A percentile compares a stretch with the other conserved stretches of the same genome.
These are phyloP conservation scores for Cartodere bifasciata DNA, from an alignment of 2,888 invertebrate species.

Conservation along the genomic window DNA sequence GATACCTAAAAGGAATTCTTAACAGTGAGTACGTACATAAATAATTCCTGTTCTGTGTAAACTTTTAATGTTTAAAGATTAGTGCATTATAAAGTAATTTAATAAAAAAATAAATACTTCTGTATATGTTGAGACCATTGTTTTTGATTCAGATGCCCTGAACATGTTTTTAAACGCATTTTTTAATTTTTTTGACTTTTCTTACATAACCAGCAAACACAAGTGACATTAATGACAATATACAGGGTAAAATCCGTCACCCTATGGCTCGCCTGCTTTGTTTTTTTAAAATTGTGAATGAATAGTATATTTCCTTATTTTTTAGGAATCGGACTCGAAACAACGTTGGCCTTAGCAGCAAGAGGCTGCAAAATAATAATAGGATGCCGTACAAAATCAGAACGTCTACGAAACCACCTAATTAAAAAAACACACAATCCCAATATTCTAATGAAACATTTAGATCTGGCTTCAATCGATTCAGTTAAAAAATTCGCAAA, in stretches of 20 bases:
- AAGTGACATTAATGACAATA: neutral
- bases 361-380: slow-evolving; percentile 14
- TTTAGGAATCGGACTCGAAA: slow-evolving; percentile 12
- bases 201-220: too few species aligned
- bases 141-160: too few species aligned
- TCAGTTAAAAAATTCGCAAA: slow-evolving; percentile 16
- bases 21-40: too few species aligned
- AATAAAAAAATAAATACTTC: too few species aligned
- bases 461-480: slow-evolving; percentile 14
- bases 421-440: slow-evolving; percentile 10
- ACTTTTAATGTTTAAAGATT: too few species aligned
- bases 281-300: neutral
- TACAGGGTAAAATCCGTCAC: neutral
- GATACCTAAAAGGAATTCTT: too few species aligned
- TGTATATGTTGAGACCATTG: too few species aligned
- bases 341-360: slow-evolving; percentile 11
- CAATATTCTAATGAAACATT: slow-evolving; percentile 8
- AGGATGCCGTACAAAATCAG: slow-evolving; percentile 11
- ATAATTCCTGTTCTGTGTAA: too few species aligned
- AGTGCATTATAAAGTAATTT: too few species aligned
- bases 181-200: too few species aligned
- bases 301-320: slow-evolving; percentile 4
- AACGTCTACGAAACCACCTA: slow-evolving; percentile 8
- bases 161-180: too few species aligned
- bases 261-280: neutral